Evolutionary conservation across 2,113 vertebrate species (phyloP).

Genomic region (Leucoraja erinaceus): DNA sequence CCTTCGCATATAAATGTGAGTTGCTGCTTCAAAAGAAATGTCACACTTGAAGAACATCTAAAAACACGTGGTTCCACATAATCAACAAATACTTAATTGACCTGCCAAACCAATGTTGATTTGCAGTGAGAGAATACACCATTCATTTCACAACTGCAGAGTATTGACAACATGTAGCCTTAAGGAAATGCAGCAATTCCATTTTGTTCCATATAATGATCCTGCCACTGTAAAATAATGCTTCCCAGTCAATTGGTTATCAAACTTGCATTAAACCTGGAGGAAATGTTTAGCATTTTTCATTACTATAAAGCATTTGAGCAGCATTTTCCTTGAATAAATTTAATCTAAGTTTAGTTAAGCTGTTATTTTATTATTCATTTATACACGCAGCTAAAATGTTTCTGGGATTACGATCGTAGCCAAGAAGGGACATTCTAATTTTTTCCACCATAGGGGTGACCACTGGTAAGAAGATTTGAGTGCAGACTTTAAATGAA

Average conservation of each 20-base stretch:
- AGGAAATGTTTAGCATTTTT: neutral
- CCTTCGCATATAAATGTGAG: neutral
- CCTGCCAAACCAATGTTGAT: neutral
- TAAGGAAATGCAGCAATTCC: neutral
- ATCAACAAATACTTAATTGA: neutral
- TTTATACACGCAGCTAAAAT: neutral
- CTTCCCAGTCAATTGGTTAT: neutral
- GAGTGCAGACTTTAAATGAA: neutral
- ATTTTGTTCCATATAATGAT: neutral
- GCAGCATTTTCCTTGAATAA: neutral
- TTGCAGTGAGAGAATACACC: neutral
- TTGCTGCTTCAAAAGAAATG: neutral
- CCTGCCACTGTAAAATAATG: neutral
- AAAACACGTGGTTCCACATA: neutral
- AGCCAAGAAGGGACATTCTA: neutral
- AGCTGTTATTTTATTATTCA: slow-evolving; percentile 7
- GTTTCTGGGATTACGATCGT: neutral
- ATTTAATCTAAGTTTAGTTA: neutral
- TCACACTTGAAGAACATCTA: neutral
- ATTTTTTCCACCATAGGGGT: neutral
- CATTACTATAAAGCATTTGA: neutral
- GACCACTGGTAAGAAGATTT: neutral
- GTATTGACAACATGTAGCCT: neutral
- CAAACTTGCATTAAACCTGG: no score
- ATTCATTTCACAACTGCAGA: neutral